phyloP scores from a whole-genome alignment of 2,113 vertebrate species.

The Scatophagus argus region DNA sequence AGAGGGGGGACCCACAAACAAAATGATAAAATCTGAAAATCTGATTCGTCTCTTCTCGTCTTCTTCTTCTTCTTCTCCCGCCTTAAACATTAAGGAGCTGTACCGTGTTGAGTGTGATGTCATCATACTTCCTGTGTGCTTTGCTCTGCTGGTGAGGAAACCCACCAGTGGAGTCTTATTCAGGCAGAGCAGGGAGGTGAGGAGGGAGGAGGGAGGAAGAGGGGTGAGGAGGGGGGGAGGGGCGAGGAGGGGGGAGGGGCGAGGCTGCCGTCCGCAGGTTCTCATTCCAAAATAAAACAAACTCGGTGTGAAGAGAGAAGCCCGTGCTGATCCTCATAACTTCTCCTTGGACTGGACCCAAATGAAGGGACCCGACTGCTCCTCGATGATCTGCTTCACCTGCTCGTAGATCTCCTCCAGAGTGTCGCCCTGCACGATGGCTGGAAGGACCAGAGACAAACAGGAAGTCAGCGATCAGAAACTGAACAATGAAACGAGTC shows the following conservation, averaged over 20 bases:
- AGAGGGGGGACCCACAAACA: constrained; percentile 67
- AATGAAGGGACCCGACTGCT: constrained; percentile 95
- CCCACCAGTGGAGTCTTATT: constrained; percentile 2
- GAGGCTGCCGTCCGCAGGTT: constrained; percentile 35
- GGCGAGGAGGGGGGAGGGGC: not conserved
- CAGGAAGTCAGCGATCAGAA: not conserved
- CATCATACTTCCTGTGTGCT: constrained; percentile 75
- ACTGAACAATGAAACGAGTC: too few species aligned
- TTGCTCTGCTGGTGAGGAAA: constrained; percentile 83
- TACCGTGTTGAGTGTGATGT: constrained; percentile 85
- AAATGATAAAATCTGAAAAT: constrained; percentile 27
- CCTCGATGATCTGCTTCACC: constrained; percentile 98
- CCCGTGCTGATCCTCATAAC: constrained; percentile 85
- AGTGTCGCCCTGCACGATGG: constrained; percentile 96
- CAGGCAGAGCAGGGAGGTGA: not conserved
- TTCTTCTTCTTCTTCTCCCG: constrained; percentile 71
- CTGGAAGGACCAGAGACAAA: constrained; percentile 77
- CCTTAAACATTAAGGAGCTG: constrained; percentile 82
- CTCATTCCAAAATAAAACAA: constrained; percentile 33
- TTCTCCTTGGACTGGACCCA: constrained; percentile 99
- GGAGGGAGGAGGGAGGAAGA: not conserved
- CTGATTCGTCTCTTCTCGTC: constrained; percentile 48
- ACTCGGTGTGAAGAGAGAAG: constrained; percentile 19
- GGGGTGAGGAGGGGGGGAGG: constrained; percentile 10
- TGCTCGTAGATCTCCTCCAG: constrained; percentile 99